Evolutionary conservation across 2,888 invertebrate species (phyloP).

Genomic region (Drosophila colorata): DNA sequence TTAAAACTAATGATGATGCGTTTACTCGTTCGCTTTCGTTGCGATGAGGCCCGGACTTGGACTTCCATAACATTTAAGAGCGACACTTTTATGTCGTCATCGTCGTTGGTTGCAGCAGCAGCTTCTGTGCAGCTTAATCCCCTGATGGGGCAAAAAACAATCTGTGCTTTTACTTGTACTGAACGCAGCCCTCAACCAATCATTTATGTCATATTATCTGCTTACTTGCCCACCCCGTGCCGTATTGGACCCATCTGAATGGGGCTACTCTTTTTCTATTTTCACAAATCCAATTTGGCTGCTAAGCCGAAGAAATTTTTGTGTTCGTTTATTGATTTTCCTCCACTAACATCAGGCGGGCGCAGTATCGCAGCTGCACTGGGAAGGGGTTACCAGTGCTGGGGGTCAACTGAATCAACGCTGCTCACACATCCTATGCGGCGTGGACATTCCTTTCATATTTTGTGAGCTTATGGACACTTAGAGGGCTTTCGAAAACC

Average conservation of each 20-base stretch:
- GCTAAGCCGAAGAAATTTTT: slow-evolving; percentile 74
- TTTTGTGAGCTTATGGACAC: slow-evolving; percentile 16
- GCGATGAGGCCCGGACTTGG: not conserved
- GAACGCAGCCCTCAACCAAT: slow-evolving; percentile 34
- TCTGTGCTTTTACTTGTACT: slow-evolving; percentile 52
- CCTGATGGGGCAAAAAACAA: slow-evolving; percentile 46
- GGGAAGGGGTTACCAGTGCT: not conserved
- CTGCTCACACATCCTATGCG: slow-evolving; percentile 5
- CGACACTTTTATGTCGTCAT: slow-evolving; percentile 51
- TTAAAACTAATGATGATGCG: slow-evolving; percentile 78
- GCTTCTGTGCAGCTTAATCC: slow-evolving; percentile 53
- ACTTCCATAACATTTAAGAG: slow-evolving; percentile 54
- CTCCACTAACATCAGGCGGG: slow-evolving; percentile 11
- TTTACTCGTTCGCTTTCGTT: slow-evolving; percentile 65
- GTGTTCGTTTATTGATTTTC: slow-evolving; percentile 77
- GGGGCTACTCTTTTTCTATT: slow-evolving; percentile 38
- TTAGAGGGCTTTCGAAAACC: slow-evolving; percentile 34
- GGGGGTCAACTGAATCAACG: slow-evolving; percentile 19
- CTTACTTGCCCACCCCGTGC: slow-evolving; percentile 41
- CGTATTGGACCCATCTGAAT: slow-evolving; percentile 22
- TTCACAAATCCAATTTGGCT: slow-evolving; percentile 78
- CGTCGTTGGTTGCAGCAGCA: slow-evolving; percentile 33
- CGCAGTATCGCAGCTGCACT: slow-evolving; percentile 26
- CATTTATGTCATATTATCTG: slow-evolving; percentile 66
- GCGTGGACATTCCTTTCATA: not conserved